A percentile compares a stretch with the other conserved stretches of the same genome.
phyloP scores from a whole-genome alignment of 2,113 vertebrate genomes.

The Pachycephala philippinensis region DNA sequence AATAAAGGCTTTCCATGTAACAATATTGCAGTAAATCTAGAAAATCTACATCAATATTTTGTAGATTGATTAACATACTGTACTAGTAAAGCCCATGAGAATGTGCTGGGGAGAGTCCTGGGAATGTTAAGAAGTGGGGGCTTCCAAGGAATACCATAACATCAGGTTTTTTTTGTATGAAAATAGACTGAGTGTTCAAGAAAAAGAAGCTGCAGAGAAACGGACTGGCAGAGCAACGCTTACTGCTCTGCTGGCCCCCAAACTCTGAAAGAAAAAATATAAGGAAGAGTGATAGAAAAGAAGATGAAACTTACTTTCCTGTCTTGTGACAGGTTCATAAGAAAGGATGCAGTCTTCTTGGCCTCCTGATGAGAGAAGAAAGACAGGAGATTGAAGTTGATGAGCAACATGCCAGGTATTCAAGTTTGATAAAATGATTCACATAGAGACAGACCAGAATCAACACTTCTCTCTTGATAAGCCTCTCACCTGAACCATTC shows the following conservation, averaged over 20 bases:
- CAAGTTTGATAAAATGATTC: not conserved
- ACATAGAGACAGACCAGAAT: not conserved
- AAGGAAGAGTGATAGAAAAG: not conserved
- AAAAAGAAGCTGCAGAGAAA: not conserved
- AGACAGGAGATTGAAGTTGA: constrained; percentile 51
- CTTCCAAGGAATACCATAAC: not conserved
- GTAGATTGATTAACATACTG: not conserved
- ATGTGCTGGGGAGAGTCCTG: not conserved
- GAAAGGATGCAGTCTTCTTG: constrained; percentile 94
- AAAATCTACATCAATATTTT: not conserved
- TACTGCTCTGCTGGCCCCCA: not conserved
- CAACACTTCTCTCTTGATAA: not conserved
- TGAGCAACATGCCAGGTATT: not conserved
- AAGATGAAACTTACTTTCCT: constrained; percentile 87
- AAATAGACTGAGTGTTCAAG: not conserved
- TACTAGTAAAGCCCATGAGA: not conserved
- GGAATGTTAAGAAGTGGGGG: not conserved
- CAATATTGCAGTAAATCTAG: not conserved
- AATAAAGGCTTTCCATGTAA: not conserved
- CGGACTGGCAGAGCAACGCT: not conserved
- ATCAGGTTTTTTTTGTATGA: not conserved
- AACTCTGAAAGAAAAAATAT: not conserved
- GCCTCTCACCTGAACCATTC: constrained; percentile 44
- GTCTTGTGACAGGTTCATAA: constrained; percentile 91
- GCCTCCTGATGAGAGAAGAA: constrained; percentile 82